A percentile compares a stretch with the other conserved stretches of the same genome.
phyloP scores from a whole-genome alignment of 2,797 vertebrate species.

The Psittacula derbiana region DNA sequence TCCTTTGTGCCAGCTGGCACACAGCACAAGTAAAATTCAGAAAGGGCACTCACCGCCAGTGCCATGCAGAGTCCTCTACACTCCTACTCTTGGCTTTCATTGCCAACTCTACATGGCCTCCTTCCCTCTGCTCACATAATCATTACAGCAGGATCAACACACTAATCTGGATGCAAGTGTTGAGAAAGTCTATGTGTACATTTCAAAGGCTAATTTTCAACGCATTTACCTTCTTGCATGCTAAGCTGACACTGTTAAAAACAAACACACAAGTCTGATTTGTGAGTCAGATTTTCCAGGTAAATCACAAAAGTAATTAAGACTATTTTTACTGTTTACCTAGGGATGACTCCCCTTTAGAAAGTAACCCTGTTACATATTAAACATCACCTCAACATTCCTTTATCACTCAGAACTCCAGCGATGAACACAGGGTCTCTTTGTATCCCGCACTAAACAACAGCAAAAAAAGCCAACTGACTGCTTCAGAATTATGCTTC shows the following conservation, averaged over 20 bases:
- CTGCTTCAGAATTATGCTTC: neutral
- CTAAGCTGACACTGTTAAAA: neutral
- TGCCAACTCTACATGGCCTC: neutral
- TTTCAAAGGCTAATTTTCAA: neutral
- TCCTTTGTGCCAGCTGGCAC: neutral
- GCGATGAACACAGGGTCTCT: neutral
- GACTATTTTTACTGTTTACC: neutral
- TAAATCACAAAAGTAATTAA: neutral
- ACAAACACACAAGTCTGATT: neutral
- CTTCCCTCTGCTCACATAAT: neutral
- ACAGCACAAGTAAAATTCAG: neutral
- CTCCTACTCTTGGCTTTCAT: neutral
- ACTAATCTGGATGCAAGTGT: neutral
- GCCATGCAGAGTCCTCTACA: rapidly evolving
- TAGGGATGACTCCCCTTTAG: neutral
- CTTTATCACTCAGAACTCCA: neutral
- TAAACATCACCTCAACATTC: neutral
- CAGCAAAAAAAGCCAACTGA: neutral
- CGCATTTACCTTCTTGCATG: rapidly evolving
- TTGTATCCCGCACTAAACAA: neutral
- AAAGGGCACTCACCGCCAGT: neutral
- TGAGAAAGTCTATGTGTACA: neutral
- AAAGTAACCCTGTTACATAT: neutral
- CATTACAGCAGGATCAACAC: neutral
- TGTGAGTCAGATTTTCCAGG: neutral